Percentiles rank a stretch among this genome's conserved stretches.
Conservation (phyloP, 30 jellyfish, hydroid and myxozoan genomes). For the Aurelia sp. region DNA sequence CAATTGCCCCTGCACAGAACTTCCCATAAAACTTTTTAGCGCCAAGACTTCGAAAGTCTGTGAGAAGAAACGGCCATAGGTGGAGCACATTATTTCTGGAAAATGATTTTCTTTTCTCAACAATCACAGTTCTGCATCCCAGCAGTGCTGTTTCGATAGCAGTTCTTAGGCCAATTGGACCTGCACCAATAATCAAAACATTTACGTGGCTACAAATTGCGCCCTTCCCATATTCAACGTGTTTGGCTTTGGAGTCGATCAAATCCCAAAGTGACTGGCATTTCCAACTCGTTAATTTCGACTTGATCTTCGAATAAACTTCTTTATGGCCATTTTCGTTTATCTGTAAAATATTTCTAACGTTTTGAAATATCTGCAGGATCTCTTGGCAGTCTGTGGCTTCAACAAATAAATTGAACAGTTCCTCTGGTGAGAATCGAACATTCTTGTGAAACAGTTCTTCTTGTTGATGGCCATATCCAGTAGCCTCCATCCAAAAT, state of each 20-base stretch:
- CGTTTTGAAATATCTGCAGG: conserved; percentile 49
- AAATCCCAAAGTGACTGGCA: conserved; percentile 97
- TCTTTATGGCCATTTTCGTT: conserved; percentile 44
- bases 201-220: conserved; percentile 58
- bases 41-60: conserved; percentile 93
- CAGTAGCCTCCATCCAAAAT: conserved; percentile 27
- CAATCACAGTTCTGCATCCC: conserved; percentile 90
- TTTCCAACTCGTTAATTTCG: conserved; percentile 87
- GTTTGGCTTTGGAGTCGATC: conserved; percentile 79
- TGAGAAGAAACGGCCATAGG: conserved; percentile 93
- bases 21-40: conserved; percentile 96
- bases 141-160: conserved; percentile 90
- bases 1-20: conserved; percentile 96
- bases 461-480: conserved; percentile 1
- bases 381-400: conserved; percentile 76
- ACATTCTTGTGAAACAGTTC: conserved; percentile 9
- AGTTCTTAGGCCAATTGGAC: conserved; percentile 95
- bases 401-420: conserved; percentile 71
- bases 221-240: conserved; percentile 86
- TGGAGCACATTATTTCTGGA: conserved; percentile 90
- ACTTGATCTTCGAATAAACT: conserved; percentile 64
- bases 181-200: conserved; percentile 88
- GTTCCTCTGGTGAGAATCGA: conserved; percentile 77
- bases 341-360: conserved; percentile 43
- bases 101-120: conserved; percentile 85